These are phyloP conservation scores for Epinephelus malabaricus DNA, from an alignment of 2,797 vertebrate species.

Conservation along the genomic window DNA sequence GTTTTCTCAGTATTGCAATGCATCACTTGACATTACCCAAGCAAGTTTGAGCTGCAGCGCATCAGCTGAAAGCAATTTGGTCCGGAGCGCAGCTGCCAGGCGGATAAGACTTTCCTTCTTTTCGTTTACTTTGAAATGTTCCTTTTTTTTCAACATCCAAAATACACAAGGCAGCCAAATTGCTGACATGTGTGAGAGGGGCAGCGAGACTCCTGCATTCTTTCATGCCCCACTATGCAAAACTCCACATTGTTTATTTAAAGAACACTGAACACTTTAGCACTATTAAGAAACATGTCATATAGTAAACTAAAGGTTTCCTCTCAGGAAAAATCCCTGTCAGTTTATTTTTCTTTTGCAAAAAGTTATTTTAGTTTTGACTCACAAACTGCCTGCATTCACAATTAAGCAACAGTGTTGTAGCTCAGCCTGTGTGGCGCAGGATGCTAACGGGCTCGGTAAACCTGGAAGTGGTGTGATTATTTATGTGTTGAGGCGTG, in stretches of 20 bases:
- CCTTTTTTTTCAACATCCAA: slow-evolving; percentile 92
- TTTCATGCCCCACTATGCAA: slow-evolving; percentile 95
- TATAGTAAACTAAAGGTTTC: slow-evolving; percentile 95
- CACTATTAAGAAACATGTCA: slow-evolving; percentile 95
- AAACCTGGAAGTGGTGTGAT: slow-evolving; percentile 84
- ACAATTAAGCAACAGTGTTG: slow-evolving; percentile 76
- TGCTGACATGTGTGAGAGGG: slow-evolving; percentile 96
- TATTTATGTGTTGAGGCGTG: slow-evolving; percentile 77
- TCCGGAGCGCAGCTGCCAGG: slow-evolving; percentile 92
- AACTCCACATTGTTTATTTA: slow-evolving; percentile 96
- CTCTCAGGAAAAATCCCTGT: slow-evolving; percentile 90
- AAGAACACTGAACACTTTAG: slow-evolving; percentile 95
- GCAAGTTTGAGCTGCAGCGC: slow-evolving; percentile 91
- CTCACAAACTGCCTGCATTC: slow-evolving; percentile 85
- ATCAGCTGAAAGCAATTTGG: slow-evolving; percentile 98
- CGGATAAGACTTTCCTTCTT: slow-evolving; percentile 94
- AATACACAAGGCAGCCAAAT: slow-evolving; percentile 98
- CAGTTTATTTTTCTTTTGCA: slow-evolving; percentile 89
- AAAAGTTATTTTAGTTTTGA: slow-evolving; percentile 89
- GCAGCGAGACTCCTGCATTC: slow-evolving; percentile 92
- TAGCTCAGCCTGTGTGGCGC: slow-evolving; percentile 61
- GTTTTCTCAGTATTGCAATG: slow-evolving; percentile 90
- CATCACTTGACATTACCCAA: slow-evolving; percentile 93
- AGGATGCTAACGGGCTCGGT: slow-evolving; percentile 78
- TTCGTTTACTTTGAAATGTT: slow-evolving; percentile 97